Evolutionary conservation across 2,888 invertebrate genomes (phyloP), one percentile per base, ranked within the genome.

Genomic region (Lasioglossum morio): DNA sequence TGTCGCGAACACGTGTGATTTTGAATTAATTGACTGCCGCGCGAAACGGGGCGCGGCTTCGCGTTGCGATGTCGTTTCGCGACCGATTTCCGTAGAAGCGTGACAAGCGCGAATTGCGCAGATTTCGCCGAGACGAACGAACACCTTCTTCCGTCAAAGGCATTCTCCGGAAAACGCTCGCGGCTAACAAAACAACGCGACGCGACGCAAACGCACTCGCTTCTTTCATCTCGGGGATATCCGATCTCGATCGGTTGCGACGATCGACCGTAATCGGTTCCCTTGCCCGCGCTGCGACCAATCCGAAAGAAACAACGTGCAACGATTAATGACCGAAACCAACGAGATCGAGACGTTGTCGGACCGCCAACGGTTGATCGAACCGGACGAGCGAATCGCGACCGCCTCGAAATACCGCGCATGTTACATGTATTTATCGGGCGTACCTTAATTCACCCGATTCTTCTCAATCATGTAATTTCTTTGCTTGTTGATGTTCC

Each of bases 21-120:
- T 69, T 23, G 37, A 89, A 87, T 84, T 90, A 91, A 91, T 91
- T 90, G 91, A 89, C 90, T 74, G 85, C 85, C 30, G n/a, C 85
- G 90, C 84, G 60, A 60, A 82, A 78, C 77, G 81, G 75, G 70
- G 14, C 66, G 37, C 73, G 72, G 23, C 53, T 48, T 60, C 34
- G 48, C 37, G 66, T 46, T 53, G 37, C 34, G 30, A 40, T n/a
- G 37, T 66, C 77, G 34, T 60, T 8, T 57, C 72, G 48, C 43
- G 12, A 48, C 34, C 57, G 72, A 69, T 70, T 46, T 43, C 57
- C 48, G 69, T 30, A 37, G 34, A 37, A n/a, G 30, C 37, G 43
- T 27, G 43, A 57, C n/a, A 3, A 23, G 23, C 53, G 53, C 8
- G 0, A 19, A 8, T n/a, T n/a, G 23, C 53, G 10, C n/a, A n/a